phyloP scores from a whole-genome alignment of 2,888 invertebrate species.

The Bugula neritina region DNA sequence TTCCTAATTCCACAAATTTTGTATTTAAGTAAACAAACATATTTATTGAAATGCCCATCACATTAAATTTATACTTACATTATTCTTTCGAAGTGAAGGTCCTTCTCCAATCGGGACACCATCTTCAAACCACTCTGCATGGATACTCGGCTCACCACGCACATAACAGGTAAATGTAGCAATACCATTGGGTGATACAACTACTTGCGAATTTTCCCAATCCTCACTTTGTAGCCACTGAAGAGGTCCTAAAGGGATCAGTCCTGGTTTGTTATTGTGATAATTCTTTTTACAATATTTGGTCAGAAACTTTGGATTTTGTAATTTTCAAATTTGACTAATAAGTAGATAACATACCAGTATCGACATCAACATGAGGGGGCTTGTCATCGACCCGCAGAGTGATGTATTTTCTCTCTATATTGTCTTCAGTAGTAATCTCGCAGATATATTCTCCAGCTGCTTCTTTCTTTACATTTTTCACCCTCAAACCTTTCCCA shows the following conservation, averaged over 20 bases:
- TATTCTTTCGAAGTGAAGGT: neutral
- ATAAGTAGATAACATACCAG: too few relatives aligned
- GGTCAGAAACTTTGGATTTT: too few relatives aligned
- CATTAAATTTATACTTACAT: too few relatives aligned
- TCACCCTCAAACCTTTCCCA: neutral
- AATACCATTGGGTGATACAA: neutral
- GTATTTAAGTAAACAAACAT: too few relatives aligned
- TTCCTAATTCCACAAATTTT: too few relatives aligned
- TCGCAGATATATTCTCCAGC: neutral
- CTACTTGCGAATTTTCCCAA: neutral
- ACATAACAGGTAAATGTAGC: neutral
- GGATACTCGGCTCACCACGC: neutral
- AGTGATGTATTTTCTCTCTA: neutral
- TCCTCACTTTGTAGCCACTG: neutral
- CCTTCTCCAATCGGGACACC: neutral
- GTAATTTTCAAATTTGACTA: too few relatives aligned
- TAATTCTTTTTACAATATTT: too few relatives aligned
- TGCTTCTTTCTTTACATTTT: slow-evolving; percentile 22
- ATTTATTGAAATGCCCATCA: too few relatives aligned
- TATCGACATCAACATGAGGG: neutral
- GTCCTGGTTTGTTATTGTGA: too few relatives aligned
- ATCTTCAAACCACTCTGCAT: slow-evolving; percentile 4
- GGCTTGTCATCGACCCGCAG: neutral
- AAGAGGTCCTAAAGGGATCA: neutral
- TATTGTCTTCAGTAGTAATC: neutral